These are phyloP conservation scores for Sigmodon hispidus DNA, from an alignment of 2,113 vertebrate genomes.

Conservation along the genomic window DNA sequence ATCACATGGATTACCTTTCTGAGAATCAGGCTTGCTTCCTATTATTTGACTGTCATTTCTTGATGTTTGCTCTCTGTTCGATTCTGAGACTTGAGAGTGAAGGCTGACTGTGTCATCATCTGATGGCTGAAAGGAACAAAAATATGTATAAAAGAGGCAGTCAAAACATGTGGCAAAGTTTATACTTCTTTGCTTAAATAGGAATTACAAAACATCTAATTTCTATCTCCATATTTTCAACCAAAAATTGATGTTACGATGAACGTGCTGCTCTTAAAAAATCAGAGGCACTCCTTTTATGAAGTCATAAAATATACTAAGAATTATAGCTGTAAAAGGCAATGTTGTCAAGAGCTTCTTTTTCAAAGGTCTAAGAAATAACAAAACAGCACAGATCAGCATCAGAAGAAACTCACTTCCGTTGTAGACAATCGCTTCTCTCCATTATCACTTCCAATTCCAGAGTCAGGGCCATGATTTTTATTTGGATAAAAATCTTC, in stretches of 20 bases:
- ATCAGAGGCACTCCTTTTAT: not conserved
- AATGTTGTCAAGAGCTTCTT: conserved; percentile 15
- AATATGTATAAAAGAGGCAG: conserved; percentile 21
- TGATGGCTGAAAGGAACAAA: conserved; percentile 90
- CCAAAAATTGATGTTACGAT: conserved; percentile 19
- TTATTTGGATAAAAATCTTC: conserved; percentile 99
- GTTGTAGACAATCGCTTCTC: conserved; percentile 98
- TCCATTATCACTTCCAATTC: conserved; percentile 98
- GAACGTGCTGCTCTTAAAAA: conserved; percentile 31
- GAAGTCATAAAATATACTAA: conserved; percentile 49
- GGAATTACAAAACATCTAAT: conserved; percentile 18
- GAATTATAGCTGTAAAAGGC: not conserved
- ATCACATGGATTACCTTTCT: conserved; percentile 90
- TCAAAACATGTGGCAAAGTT: not conserved
- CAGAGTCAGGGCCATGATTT: conserved; percentile 98
- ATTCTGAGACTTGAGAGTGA: conserved; percentile 98
- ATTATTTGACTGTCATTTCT: conserved; percentile 90
- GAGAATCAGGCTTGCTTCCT: conserved; percentile 92
- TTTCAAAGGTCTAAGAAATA: conserved; percentile 40
- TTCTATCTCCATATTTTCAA: conserved; percentile 52
- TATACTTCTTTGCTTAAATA: conserved; percentile 23
- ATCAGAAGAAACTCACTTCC: conserved; percentile 89
- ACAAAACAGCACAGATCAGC: conserved; percentile 24
- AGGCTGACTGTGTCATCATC: conserved; percentile 98
- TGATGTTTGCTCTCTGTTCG: conserved; percentile 88